phyloP scores from a whole-genome alignment of 2,888 invertebrate genomes.

The Psylliodes chrysocephalus region DNA sequence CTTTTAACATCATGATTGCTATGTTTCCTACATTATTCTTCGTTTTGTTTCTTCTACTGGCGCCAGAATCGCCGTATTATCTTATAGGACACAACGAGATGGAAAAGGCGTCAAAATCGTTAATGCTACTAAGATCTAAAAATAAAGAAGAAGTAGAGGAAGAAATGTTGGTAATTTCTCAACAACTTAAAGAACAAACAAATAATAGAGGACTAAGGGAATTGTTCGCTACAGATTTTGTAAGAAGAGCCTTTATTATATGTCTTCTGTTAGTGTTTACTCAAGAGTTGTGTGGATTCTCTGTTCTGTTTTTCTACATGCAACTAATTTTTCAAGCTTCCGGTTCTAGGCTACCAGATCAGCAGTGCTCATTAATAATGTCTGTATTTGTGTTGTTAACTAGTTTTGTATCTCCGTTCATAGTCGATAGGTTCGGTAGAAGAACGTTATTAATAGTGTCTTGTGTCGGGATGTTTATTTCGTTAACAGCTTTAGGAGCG shows the following conservation, averaged over 20 bases:
- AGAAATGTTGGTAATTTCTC: slow-evolving; percentile 62
- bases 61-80: slow-evolving; percentile 78
- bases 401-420: slow-evolving; percentile 77
- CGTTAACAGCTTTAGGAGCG: slow-evolving; percentile 68
- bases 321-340: slow-evolving; percentile 75
- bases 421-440: slow-evolving; percentile 81
- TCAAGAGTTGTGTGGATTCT: slow-evolving; percentile 75
- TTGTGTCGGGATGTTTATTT: slow-evolving; percentile 72
- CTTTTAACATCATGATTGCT: slow-evolving; percentile 66
- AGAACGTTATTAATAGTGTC: slow-evolving; percentile 77
- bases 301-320: slow-evolving; percentile 67
- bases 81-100: slow-evolving; percentile 69
- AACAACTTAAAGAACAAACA: slow-evolving; percentile 39
- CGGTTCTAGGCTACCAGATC: slow-evolving; percentile 70
- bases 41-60: slow-evolving; percentile 74
- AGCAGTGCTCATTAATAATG: slow-evolving; percentile 79
- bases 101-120: slow-evolving; percentile 71
- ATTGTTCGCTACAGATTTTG: slow-evolving; percentile 62
- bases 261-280: slow-evolving; percentile 68
- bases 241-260: slow-evolving; percentile 80
- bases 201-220: slow-evolving; percentile 58
- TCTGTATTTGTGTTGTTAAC: slow-evolving; percentile 78
- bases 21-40: slow-evolving; percentile 61
- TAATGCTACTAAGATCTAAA: slow-evolving; percentile 78
- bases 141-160: slow-evolving; percentile 69